Conservation (phyloP, 1,140 invertebrate species). For the Nautilus pompilius region DNA sequence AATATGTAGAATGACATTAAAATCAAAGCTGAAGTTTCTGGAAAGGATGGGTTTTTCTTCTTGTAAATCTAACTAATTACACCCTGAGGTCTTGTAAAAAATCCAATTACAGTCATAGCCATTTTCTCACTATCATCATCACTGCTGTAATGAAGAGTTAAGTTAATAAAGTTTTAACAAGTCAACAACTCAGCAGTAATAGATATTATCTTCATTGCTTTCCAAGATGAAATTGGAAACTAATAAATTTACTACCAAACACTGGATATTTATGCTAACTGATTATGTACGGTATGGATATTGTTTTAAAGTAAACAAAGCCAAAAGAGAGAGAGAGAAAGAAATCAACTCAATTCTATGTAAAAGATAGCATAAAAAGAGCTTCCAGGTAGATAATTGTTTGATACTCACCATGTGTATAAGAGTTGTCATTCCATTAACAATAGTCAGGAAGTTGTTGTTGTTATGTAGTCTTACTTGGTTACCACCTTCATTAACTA, state of each 20-base stretch:
- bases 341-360: not conserved
- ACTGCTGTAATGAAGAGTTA: too few species aligned
- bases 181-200: too few species aligned
- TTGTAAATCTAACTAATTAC: too few species aligned
- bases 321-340: not conserved
- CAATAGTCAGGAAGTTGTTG: constrained; percentile 46
- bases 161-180: too few species aligned
- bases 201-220: too few species aligned
- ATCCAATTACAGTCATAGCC: too few species aligned
- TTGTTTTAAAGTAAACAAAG: not conserved
- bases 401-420: constrained; percentile 33
- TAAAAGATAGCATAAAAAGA: not conserved
- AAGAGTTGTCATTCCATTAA: constrained; percentile 34
- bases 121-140: too few species aligned
- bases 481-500: constrained; percentile 44
- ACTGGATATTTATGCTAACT: not conserved
- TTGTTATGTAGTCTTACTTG: constrained; percentile 49
- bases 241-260: constrained; percentile 1
- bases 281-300: constrained; percentile 2
- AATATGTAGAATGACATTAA: too few species aligned
- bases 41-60: too few species aligned
- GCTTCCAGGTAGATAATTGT: not conserved
- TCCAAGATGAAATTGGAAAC: too few species aligned
- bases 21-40: too few species aligned
- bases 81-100: too few species aligned